Evolutionary conservation across 2,113 vertebrate genomes (phyloP).

Genomic region (Pachycephala philippinensis): DNA sequence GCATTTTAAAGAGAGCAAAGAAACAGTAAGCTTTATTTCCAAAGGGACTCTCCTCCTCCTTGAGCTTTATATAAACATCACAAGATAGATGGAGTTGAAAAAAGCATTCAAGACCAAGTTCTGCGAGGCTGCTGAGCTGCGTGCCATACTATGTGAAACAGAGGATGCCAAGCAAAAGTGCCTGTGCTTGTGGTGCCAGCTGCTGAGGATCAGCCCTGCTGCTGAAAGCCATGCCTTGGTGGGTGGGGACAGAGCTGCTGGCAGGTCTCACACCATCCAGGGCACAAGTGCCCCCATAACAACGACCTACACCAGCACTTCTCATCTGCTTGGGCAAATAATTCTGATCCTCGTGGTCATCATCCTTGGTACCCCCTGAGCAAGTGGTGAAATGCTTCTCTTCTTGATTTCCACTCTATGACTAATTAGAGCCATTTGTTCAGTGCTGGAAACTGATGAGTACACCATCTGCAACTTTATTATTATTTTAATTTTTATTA

Average conservation of each 20-base stretch:
- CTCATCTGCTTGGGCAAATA: neutral
- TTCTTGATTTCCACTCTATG: slow-evolving; percentile 35
- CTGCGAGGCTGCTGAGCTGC: neutral
- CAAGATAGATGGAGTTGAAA: neutral
- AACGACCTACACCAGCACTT: neutral
- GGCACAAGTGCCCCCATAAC: neutral
- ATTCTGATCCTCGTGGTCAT: neutral
- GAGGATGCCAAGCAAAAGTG: neutral
- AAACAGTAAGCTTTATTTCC: neutral
- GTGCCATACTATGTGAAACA: rapidly evolving
- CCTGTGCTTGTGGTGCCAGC: neutral
- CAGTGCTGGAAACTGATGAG: slow-evolving; percentile 10
- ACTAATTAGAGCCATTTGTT: slow-evolving; percentile 59
- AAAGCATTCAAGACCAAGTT: neutral
- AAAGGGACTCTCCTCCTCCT: neutral
- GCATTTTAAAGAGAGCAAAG: neutral
- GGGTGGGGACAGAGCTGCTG: neutral
- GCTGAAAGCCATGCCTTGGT: neutral
- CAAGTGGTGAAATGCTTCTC: slow-evolving; percentile 21
- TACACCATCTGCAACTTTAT: slow-evolving; percentile 4
- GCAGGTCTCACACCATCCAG: neutral
- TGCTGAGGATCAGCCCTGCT: neutral
- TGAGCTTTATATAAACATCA: neutral
- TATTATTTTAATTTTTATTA: neutral
- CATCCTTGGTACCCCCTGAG: neutral